A percentile compares a stretch with the other conserved stretches of the same genome.
Evolutionary conservation across 2,797 vertebrate species (phyloP).

Genomic region (Enteromius anoplus): DNA sequence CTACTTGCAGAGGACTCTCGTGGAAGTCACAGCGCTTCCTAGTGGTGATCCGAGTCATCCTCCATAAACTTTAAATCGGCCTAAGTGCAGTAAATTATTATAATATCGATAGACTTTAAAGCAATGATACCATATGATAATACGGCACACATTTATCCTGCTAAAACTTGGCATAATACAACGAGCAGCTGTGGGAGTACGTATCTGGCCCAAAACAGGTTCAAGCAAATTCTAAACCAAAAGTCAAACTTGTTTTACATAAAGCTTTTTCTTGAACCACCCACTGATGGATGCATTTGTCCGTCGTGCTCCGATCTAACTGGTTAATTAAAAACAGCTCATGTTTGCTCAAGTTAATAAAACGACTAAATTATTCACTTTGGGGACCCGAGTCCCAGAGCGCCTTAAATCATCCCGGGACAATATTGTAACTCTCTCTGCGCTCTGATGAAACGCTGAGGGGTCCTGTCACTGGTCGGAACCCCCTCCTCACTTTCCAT

Average conservation of each 20-base stretch:
- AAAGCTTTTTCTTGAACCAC: slow-evolving; percentile 21
- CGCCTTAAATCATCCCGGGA: slow-evolving; percentile 75
- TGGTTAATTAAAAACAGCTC: slow-evolving; percentile 82
- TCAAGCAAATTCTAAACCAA: neutral
- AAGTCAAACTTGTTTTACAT: slow-evolving; percentile 17
- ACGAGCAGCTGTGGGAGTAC: neutral
- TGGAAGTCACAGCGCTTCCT: slow-evolving; percentile 78
- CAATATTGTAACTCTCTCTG: slow-evolving; percentile 77
- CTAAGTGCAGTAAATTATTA: neutral
- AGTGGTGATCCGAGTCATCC: slow-evolving; percentile 64
- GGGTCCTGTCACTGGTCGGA: slow-evolving; percentile 72
- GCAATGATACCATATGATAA: neutral
- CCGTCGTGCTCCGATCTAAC: slow-evolving; percentile 59
- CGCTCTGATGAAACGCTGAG: slow-evolving; percentile 75
- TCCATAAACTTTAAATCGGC: neutral
- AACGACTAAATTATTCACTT: slow-evolving; percentile 81
- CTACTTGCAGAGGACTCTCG: slow-evolving; percentile 76
- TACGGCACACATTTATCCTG: neutral
- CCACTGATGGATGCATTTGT: slow-evolving; percentile 45
- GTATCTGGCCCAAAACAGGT: neutral
- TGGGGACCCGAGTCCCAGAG: slow-evolving; percentile 73
- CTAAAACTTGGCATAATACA: neutral
- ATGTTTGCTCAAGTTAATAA: slow-evolving; percentile 82
- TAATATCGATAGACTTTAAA: neutral
- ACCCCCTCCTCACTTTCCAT: slow-evolving; percentile 77